Base-by-base conservation (phyloP, 2,797 vertebrate genomes). In the Myotis findleyi region DNA sequence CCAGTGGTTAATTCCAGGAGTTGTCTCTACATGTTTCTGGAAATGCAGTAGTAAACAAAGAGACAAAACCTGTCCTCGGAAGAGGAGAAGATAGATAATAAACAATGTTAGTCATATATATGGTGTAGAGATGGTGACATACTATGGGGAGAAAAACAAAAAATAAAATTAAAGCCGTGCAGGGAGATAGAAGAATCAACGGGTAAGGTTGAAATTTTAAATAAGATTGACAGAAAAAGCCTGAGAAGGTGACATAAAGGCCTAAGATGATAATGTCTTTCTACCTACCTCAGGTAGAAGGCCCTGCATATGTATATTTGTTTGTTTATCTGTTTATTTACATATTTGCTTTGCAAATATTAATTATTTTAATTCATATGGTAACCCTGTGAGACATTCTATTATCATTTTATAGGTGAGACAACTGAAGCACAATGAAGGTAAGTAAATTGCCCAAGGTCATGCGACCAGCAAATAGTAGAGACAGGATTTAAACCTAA, bases 1-100 rank as follows among this genome's bases (percentile, higher is more conserved):
- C 41, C 88, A 79, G 82, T 95, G 64, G 93, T 72, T 80, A 57
- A 76, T 89, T 90, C 82, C 69, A 93, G 94, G 82, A 96, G 77
- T 92, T 95, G 30, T 57, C 44, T 95, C 75, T 86, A 51, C 8
- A 27, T 92, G 47, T 72, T 85, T 91, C 85, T 86, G 3, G 92
- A 30, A 86, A 76, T 17, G 62, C 0, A 68, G 36, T 72, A 62
- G 36, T 73, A 91, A 88, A 89, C 64, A 41, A 90, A 84, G 59
- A 80, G 27, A 87, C n/a, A 49, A 59, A 86, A 55, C 18, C 44
- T 83, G 51, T 79, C 14, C 33, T 96, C 59, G 47, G 1, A 41
- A 23, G 11, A 80, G 11, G 72, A 18, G 12, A 13, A 44, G n/a
- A 82, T 10, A 79, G 16, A 59, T 1, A 76, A 66, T 21, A 73